phyloP scores from a whole-genome alignment of 1,140 invertebrate genomes.

The Drosophila ficusphila region DNA sequence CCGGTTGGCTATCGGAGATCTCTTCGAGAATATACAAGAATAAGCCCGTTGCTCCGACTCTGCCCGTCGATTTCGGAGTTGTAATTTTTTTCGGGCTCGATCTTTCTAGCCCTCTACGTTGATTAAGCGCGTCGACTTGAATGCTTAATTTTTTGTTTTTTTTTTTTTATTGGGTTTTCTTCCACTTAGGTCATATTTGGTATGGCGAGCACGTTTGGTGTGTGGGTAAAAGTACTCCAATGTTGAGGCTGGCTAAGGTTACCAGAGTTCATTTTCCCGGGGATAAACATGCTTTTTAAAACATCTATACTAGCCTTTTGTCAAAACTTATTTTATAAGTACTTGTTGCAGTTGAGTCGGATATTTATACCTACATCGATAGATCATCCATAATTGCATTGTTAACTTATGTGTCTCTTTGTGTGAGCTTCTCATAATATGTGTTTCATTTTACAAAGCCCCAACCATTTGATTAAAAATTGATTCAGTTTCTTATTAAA shows the following conservation, averaged over 20 bases:
- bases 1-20: slow-evolving; percentile 72
- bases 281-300: not conserved
- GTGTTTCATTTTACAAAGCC: too few relatives aligned
- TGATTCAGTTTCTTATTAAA: not conserved
- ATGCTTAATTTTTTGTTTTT: slow-evolving; percentile 55
- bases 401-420: too few relatives aligned
- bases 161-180: slow-evolving; percentile 31
- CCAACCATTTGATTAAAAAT: not conserved
- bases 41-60: slow-evolving; percentile 12
- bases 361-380: too few relatives aligned
- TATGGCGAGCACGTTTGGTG: slow-evolving; percentile 47
- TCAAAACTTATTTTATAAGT: too few relatives aligned
- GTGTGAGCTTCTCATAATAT: too few relatives aligned
- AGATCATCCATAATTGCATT: too few relatives aligned
- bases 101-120: slow-evolving; percentile 12
- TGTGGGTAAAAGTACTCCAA: slow-evolving; percentile 37
- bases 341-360: too few relatives aligned
- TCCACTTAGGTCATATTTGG: slow-evolving; percentile 43
- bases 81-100: slow-evolving; percentile 59
- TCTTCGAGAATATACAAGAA: slow-evolving; percentile 37
- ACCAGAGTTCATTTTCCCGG: slow-evolving; percentile 22
- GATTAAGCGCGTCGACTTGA: slow-evolving; percentile 33
- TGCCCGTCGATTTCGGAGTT: slow-evolving; percentile 23
- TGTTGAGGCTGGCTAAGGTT: slow-evolving; percentile 54
- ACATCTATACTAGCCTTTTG: not conserved